These are phyloP conservation scores for Ormyrus thymus DNA, from an alignment of 2,888 invertebrate species.

Conservation along the genomic window DNA sequence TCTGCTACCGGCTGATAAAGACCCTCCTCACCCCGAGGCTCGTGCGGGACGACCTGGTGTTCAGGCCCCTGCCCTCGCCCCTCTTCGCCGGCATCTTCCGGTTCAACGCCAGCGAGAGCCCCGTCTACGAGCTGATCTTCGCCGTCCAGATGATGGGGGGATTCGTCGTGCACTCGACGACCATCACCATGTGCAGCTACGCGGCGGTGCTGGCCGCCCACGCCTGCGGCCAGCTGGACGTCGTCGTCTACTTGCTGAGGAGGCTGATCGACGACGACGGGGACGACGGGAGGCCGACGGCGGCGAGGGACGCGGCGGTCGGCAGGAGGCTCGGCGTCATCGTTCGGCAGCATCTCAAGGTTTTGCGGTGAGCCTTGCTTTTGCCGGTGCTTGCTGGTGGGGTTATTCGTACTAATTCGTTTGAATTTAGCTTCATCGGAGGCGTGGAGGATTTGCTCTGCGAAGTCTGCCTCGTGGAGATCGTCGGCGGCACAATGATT, in stretches of 20 bases:
- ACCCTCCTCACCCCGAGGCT: conserved; percentile 56
- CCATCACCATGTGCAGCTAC: conserved; percentile 59
- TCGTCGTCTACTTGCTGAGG: conserved; percentile 49
- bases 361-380: conserved; percentile 6
- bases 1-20: conserved; percentile 61
- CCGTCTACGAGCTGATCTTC: conserved; percentile 60
- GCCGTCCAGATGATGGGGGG: conserved; percentile 59
- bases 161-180: conserved; percentile 58
- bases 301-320: conserved; percentile 49
- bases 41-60: conserved; percentile 12
- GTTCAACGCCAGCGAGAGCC: conserved; percentile 58
- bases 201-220: conserved; percentile 52
- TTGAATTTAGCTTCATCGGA: conserved; percentile 42
- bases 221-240: conserved; percentile 61
- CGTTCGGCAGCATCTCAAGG: conserved; percentile 25
- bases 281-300: background rate
- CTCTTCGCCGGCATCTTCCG: conserved; percentile 51
- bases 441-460: conserved; percentile 49
- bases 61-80: conserved; percentile 59
- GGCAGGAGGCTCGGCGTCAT: conserved; percentile 16
- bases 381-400: background rate
- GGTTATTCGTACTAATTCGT: background rate
- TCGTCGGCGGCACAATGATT: conserved; percentile 55
- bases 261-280: conserved; percentile 56
- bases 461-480: conserved; percentile 56